phyloP scores from a whole-genome alignment of 35 echinoderm and acorn worm genomes.

The Holothuria glaberrima region DNA sequence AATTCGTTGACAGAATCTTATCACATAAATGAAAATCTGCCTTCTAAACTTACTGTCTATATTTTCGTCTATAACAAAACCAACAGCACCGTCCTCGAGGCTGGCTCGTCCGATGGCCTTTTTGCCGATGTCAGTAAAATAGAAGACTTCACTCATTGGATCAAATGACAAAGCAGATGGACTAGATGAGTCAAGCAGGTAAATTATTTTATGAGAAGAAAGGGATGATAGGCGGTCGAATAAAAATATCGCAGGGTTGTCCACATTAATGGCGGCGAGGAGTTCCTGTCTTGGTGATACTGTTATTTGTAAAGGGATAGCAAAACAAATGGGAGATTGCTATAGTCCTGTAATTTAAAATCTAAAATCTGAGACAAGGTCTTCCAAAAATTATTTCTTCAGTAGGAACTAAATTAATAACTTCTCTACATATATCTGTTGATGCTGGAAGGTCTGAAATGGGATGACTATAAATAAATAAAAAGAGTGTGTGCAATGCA shows the following conservation, averaged over 20 bases:
- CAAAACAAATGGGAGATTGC: too few relatives aligned
- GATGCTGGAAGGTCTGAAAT: too few relatives aligned
- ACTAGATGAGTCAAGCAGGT: neutral
- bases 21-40: too few relatives aligned
- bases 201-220: neutral
- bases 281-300: conserved; percentile 7
- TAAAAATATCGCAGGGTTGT: neutral
- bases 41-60: neutral
- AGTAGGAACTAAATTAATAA: too few relatives aligned
- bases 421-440: too few relatives aligned
- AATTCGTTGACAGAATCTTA: too few relatives aligned
- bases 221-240: neutral
- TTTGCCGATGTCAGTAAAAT: neutral
- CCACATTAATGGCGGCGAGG: neutral
- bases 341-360: too few relatives aligned
- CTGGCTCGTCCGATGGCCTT: conserved; percentile 17
- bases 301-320: neutral
- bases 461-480: too few relatives aligned
- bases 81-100: neutral
- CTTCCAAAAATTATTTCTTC: too few relatives aligned
- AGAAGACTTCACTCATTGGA: neutral
- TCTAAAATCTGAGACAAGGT: too few relatives aligned
- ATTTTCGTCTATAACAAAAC: neutral
- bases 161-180: conserved; percentile 22
- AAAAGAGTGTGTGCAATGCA: too few relatives aligned